These are phyloP conservation scores for Clinocottus analis DNA, from an alignment of 2,113 vertebrate genomes.

Conservation along the genomic window DNA sequence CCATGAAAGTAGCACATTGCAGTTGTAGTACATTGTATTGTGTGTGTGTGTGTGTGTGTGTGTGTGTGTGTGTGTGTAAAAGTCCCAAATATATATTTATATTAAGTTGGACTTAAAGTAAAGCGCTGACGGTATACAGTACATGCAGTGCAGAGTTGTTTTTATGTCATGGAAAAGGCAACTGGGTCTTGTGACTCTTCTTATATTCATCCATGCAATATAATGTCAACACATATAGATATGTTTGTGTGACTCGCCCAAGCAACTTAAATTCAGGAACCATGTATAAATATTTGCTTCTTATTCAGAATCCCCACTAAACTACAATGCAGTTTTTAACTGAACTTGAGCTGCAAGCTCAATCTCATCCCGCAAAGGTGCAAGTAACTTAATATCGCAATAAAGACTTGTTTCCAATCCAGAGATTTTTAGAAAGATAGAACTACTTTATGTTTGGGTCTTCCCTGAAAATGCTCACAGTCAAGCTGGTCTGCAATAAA, in stretches of 20 bases:
- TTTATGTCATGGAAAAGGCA: not conserved
- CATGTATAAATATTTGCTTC: not conserved
- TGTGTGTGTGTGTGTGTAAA: not conserved
- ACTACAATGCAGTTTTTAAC: not conserved
- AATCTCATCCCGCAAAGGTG: not conserved
- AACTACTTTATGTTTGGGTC: not conserved
- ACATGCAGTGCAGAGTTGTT: not conserved
- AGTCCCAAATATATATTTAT: not conserved
- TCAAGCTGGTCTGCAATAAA: not conserved
- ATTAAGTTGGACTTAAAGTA: too few species aligned
- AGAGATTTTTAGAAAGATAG: not conserved
- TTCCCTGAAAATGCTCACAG: conserved; percentile 23
- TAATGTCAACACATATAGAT: not conserved
- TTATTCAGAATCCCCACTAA: not conserved
- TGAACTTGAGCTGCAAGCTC: not conserved
- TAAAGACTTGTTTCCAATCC: not conserved
- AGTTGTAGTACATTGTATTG: not conserved
- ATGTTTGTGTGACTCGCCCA: not conserved
- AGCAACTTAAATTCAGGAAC: not conserved
- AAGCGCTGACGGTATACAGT: not conserved
- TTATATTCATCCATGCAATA: not conserved
- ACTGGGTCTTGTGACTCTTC: not conserved
- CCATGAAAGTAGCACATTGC: not conserved
- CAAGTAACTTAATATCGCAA: not conserved
- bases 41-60: not conserved